phyloP scores from a whole-genome alignment of 2,888 invertebrate genomes.

The Campoplex capitator region DNA sequence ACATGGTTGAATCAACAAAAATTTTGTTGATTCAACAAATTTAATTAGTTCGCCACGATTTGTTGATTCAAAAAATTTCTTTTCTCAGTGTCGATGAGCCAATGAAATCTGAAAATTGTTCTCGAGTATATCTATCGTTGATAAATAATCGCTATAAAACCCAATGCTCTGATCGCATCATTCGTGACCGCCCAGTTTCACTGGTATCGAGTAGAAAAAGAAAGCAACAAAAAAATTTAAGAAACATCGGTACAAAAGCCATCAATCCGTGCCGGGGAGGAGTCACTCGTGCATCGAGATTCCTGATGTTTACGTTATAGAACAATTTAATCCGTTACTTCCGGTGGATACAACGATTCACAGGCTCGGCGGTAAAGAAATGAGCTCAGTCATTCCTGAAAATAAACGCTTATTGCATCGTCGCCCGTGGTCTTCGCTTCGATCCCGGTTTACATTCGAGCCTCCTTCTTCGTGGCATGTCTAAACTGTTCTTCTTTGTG shows the following conservation, averaged over 20 bases:
- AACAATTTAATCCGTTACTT: conserved; percentile 62
- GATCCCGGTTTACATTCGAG: conserved; percentile 27
- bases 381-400: conserved; percentile 65
- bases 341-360: conserved; percentile 56
- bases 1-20: no score
- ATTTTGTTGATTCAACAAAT: no score
- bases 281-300: conserved; percentile 27
- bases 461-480: conserved; percentile 6
- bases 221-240: neutral
- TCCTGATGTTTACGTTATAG: conserved; percentile 29
- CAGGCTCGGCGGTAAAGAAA: conserved; percentile 14
- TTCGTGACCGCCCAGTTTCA: neutral
- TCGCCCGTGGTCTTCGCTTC: conserved; percentile 14
- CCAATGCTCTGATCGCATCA: neutral
- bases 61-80: no score
- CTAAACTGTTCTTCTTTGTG: neutral
- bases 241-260: conserved; percentile 31
- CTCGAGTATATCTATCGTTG: no score
- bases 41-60: no score
- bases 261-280: conserved; percentile 53
- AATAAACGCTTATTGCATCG: conserved; percentile 54
- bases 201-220: neutral
- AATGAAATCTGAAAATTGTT: no score
- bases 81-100: no score
- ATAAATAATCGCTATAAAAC: no score